Conservation (phyloP, 2,113 vertebrate species). For the Microcebus griseorufus region DNA sequence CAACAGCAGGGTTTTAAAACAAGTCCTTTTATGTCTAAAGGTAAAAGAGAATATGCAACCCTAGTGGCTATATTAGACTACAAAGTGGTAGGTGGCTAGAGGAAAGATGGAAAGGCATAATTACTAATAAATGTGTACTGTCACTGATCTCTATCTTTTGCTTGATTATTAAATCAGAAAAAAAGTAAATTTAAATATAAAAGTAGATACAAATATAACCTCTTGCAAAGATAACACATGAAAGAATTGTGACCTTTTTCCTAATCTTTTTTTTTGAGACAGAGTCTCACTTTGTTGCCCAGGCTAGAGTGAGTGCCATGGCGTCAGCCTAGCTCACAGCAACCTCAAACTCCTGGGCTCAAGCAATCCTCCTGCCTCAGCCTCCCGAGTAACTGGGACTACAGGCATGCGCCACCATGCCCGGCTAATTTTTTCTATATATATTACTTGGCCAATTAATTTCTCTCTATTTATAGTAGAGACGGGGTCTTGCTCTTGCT, state of each 20-base stretch:
- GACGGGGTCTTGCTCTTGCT: too few species aligned
- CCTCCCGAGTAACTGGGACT: too few species aligned
- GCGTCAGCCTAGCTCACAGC: too few species aligned
- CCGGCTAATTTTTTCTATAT: too few species aligned
- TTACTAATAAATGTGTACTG: background rate
- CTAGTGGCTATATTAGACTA: background rate
- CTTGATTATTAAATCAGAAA: slow-evolving; percentile 50
- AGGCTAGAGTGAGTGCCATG: too few species aligned
- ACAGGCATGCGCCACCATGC: too few species aligned
- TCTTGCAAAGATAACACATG: slow-evolving; percentile 20
- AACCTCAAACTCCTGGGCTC: too few species aligned
- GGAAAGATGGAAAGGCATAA: background rate
- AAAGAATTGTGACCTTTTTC: background rate
- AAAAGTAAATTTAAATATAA: background rate
- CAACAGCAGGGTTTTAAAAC: background rate
- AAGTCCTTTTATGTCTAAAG: background rate
- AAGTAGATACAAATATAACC: background rate
- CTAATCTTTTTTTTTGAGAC: background rate
- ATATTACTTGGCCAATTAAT: too few species aligned
- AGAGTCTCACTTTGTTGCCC: too few species aligned
- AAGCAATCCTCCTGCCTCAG: too few species aligned
- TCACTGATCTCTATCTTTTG: background rate
- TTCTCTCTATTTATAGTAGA: too few species aligned
- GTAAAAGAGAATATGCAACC: background rate
- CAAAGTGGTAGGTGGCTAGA: background rate